A percentile compares a stretch with the other conserved stretches of the same genome.
Evolutionary conservation across 2,797 vertebrate genomes (phyloP).

Genomic region (Malacoraja senta): DNA sequence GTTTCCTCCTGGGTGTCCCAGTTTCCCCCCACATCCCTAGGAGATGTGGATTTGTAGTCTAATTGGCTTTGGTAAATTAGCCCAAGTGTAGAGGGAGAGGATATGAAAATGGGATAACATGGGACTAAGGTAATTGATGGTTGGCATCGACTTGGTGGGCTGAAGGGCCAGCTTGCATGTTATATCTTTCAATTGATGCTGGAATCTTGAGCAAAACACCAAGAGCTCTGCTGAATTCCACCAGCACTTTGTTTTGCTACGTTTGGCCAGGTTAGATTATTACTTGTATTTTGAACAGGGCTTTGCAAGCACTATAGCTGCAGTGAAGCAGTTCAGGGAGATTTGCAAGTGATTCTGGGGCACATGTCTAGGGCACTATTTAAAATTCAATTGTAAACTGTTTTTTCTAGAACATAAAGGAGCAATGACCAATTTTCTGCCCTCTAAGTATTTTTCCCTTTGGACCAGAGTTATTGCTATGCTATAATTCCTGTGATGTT

Average conservation of each 20-base stretch:
- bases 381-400: background rate
- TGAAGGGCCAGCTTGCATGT: too few species aligned
- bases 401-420: background rate
- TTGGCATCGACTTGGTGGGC: too few species aligned
- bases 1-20: too few species aligned
- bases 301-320: background rate
- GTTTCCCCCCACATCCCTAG: too few species aligned
- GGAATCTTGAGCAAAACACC: too few species aligned
- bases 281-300: background rate
- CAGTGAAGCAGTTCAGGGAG: background rate
- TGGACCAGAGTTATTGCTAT: background rate
- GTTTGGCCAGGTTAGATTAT: background rate
- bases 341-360: background rate
- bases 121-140: too few species aligned
- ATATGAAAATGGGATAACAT: too few species aligned
- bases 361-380: background rate
- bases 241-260: background rate
- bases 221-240: too few species aligned
- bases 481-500: background rate
- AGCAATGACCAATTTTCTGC: background rate
- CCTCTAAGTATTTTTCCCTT: background rate
- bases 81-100: too few species aligned
- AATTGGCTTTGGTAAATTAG: too few species aligned
- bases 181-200: too few species aligned
- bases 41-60: too few species aligned